Conservation (phyloP, 2,797 vertebrate species). For the Erethizon dorsatum region DNA sequence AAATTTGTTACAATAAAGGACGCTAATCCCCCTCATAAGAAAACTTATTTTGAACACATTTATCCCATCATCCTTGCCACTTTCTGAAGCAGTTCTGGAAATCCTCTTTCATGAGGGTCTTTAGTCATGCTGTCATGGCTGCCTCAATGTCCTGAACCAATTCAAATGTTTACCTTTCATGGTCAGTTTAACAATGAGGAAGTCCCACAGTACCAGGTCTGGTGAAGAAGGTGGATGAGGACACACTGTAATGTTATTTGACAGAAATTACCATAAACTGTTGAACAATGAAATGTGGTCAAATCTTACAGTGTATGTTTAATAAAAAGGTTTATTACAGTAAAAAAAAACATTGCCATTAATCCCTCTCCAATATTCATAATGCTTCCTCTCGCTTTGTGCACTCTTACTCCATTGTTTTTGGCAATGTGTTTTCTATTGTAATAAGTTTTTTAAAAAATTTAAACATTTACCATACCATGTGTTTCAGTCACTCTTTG, state of each 20-base stretch:
- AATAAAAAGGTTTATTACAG: not conserved
- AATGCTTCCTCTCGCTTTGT: not conserved
- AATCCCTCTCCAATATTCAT: not conserved
- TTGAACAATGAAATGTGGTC: not conserved
- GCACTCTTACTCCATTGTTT: not conserved
- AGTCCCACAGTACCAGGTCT: not conserved
- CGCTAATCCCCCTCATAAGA: not conserved
- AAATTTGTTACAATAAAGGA: not conserved
- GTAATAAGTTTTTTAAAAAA: not conserved
- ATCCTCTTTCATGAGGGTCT: not conserved
- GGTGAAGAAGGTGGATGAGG: not conserved
- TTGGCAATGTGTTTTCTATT: not conserved
- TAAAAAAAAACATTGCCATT: not conserved
- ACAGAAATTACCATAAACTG: not conserved
- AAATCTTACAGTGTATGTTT: not conserved
- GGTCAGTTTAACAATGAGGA: not conserved
- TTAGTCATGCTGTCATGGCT: not conserved
- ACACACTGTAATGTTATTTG: not conserved
- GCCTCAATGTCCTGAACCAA: not conserved
- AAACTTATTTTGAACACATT: not conserved
- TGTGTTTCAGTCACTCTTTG: not conserved
- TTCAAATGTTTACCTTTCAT: not conserved
- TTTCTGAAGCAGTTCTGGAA: not conserved
- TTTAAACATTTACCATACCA: not conserved
- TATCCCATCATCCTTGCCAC: not conserved